Base-by-base conservation (phyloP, 2,113 vertebrate genomes). In the Verasper variegatus region DNA sequence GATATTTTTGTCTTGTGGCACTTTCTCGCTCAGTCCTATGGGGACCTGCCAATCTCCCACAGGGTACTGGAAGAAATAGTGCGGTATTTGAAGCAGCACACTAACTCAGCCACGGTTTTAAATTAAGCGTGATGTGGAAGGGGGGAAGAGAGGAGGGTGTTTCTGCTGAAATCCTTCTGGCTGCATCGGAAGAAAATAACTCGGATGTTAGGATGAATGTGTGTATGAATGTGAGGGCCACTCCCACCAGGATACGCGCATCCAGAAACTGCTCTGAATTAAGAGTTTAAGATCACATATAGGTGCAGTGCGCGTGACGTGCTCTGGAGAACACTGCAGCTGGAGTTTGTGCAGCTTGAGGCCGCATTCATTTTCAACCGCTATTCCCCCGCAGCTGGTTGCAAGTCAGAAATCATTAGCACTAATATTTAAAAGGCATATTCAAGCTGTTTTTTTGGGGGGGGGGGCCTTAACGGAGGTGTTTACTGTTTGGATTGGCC, bases 1-100 rank as follows among this genome's bases (percentile, higher is more conserved):
- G 90, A 92, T 94, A 94, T 94, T 94, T 95, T 94, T 92, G 94
- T 93, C 90, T 91, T 93, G 86, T 91, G 92, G 89, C 91, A 86
- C 87, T 93, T 91, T 93, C 80, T 87, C 65, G 23, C 87, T 81
- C 66, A n/a, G 87, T 92, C 86, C 86, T 88, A 79, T 67, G 82
- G 84, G 91, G 90, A 91, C 89, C 87, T 90, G 90, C 90, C 87
- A 92, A 90, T 89, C 89, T 92, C 91, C 91, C 92, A 92, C 87
- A 82, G 90, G 92, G 82, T 91, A 88, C 91, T 88, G 91, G 90
- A 87, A 86, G 88, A 92, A 92, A 92, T 91, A 92, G 85, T 90
- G 90, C 55, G 84, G 84, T 90, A 86, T 93, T 93, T 92, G 86
- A 94, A 89, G 84, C 86, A 81, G 89, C 83, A 93, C 92, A 93